Evolutionary conservation across 1,140 invertebrate genomes (phyloP).

Genomic region (Aradophagus sp.): DNA sequence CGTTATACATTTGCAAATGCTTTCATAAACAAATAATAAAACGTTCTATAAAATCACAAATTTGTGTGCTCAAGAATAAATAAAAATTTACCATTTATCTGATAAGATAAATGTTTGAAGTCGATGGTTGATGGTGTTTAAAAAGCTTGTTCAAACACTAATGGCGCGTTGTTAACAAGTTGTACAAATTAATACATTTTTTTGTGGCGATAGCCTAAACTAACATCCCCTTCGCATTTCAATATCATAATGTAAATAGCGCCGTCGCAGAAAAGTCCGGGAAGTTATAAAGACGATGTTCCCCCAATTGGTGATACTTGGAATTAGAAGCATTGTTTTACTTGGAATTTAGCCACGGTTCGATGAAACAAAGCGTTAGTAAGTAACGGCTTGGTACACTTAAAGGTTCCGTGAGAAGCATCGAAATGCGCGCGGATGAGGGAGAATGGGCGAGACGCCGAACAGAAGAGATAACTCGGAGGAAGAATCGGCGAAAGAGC

Average conservation of each 20-base stretch:
- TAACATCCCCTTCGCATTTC: not conserved
- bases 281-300: too few species aligned
- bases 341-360: slow-evolving; percentile 49
- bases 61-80: too few species aligned
- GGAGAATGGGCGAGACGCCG: slow-evolving; percentile 33
- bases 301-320: slow-evolving; percentile 29
- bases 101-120: too few species aligned
- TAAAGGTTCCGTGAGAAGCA: slow-evolving; percentile 44
- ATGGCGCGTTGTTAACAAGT: too few species aligned
- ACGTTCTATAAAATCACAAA: too few species aligned
- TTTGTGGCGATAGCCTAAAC: too few species aligned
- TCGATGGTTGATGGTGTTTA: too few species aligned
- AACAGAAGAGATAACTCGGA: slow-evolving; percentile 32
- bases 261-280: slow-evolving; percentile 12
- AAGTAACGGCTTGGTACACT: slow-evolving; percentile 31
- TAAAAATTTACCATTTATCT: too few species aligned
- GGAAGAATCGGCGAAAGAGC: slow-evolving; percentile 46
- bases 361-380: slow-evolving; percentile 39
- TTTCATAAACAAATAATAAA: too few species aligned
- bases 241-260: slow-evolving; percentile 8
- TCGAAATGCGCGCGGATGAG: slow-evolving; percentile 38
- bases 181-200: too few species aligned
- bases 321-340: slow-evolving; percentile 39
- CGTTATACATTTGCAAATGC: too few species aligned
- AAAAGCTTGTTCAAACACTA: too few species aligned